Percentiles rank a stretch among this genome's conserved stretches.
These are phyloP conservation scores for Chloroceryle inda DNA, from an alignment of 2,797 vertebrate species.

Conservation along the genomic window DNA sequence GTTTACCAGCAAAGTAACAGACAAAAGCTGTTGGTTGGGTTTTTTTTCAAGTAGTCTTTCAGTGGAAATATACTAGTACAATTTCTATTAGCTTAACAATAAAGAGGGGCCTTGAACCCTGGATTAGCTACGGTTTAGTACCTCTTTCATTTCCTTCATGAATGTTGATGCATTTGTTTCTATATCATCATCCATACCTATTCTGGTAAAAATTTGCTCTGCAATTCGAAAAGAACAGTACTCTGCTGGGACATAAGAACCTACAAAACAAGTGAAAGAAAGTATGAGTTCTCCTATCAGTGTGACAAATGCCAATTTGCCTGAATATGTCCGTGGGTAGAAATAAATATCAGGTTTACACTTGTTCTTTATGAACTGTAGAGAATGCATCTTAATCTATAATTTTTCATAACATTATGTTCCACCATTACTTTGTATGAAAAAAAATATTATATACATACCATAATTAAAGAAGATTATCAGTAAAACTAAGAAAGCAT, in stretches of 20 bases:
- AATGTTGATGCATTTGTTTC: constrained; percentile 98
- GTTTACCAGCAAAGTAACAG: neutral
- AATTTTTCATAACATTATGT: neutral
- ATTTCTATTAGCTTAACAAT: neutral
- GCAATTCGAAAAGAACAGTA: constrained; percentile 93
- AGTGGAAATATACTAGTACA: neutral
- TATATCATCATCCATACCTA: constrained; percentile 97
- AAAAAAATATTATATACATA: neutral
- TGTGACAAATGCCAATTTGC: neutral
- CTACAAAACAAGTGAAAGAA: constrained; percentile 78
- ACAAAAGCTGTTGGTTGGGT: neutral
- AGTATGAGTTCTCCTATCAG: neutral
- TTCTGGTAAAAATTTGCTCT: constrained; percentile 97
- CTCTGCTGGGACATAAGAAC: constrained; percentile 94
- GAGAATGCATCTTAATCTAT: neutral
- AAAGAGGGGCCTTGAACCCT: neutral
- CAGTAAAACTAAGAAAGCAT: neutral
- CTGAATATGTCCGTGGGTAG: neutral
- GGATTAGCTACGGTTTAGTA: constrained; percentile 56
- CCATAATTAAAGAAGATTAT: neutral
- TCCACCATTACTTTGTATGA: neutral
- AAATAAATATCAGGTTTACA: neutral
- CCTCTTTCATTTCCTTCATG: constrained; percentile 99
- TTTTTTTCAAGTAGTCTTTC: neutral
- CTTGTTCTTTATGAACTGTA: neutral